phyloP scores from a whole-genome alignment of 2,797 vertebrate genomes.

The Fundulus diaphanus region DNA sequence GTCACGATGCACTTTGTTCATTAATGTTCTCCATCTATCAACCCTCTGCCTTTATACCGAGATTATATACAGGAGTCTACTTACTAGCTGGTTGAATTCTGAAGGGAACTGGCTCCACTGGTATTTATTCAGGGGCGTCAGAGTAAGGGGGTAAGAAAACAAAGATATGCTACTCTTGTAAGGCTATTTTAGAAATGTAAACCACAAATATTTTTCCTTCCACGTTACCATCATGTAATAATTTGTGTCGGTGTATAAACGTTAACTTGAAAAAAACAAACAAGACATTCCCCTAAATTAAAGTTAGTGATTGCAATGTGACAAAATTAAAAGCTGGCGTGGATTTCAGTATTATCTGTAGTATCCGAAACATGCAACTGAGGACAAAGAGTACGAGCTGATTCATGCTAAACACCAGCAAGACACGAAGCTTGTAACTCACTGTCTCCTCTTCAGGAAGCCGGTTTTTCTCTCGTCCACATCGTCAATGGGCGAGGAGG shows the following conservation, averaged over 20 bases:
- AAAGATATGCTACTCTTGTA: not conserved
- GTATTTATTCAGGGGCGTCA: not conserved
- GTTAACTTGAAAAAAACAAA: too few species aligned
- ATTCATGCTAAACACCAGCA: too few species aligned
- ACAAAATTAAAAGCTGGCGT: too few species aligned
- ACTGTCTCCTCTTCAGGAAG: conserved; percentile 96
- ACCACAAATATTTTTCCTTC: too few species aligned
- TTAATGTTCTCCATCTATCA: not conserved
- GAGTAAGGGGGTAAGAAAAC: not conserved
- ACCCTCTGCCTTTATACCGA: not conserved
- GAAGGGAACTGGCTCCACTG: not conserved
- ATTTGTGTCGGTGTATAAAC: too few species aligned
- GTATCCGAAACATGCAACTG: not conserved
- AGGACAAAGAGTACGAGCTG: too few species aligned
- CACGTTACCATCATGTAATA: too few species aligned
- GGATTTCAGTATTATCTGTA: too few species aligned
- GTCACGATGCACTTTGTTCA: not conserved
- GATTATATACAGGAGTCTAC: not conserved
- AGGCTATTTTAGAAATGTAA: too few species aligned
- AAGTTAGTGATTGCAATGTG: too few species aligned
- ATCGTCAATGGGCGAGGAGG: conserved; percentile 95
- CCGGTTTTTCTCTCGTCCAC: conserved; percentile 95
- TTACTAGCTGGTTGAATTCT: too few species aligned
- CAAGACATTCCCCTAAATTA: too few species aligned
- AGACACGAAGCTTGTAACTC: conserved; percentile 65